These are phyloP conservation scores for Ornithoptera alexandrae DNA, from an alignment of 2,888 invertebrate genomes.

Conservation along the genomic window DNA sequence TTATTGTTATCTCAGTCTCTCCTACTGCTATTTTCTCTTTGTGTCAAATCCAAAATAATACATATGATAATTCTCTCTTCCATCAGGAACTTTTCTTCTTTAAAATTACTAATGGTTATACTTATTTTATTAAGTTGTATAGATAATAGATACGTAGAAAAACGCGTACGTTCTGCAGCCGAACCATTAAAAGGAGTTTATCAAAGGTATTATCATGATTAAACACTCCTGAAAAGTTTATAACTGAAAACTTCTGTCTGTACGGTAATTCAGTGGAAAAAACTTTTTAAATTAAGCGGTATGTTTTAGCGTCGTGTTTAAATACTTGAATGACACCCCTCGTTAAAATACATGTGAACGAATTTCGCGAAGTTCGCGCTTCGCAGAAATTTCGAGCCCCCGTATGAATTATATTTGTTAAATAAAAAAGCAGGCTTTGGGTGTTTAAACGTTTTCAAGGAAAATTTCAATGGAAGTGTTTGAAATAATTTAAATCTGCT, in stretches of 20 bases:
- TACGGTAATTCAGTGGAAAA: background rate
- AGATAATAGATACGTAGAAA: background rate
- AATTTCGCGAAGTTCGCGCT: background rate
- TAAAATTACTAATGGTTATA: no score
- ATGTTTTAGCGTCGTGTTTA: constrained; percentile 8
- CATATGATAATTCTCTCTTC: no score
- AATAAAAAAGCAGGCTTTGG: constrained; percentile 7
- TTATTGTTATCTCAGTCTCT: no score
- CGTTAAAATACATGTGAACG: constrained; percentile 4
- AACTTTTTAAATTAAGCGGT: constrained; percentile 14
- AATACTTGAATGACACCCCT: constrained; percentile 16
- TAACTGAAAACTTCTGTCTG: background rate
- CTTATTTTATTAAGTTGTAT: no score
- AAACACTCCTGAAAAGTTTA: background rate
- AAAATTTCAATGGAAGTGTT: background rate
- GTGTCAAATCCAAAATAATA: no score
- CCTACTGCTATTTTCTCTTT: no score
- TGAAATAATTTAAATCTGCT: constrained; percentile 9
- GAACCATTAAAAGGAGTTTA: background rate
- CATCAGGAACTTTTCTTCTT: no score
- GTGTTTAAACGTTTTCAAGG: constrained; percentile 3
- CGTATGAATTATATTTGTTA: constrained; percentile 11
- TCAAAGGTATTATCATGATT: background rate
- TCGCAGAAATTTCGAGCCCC: background rate
- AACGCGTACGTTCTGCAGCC: background rate